These are phyloP conservation scores for Stenurella melanura DNA, from an alignment of 2,888 invertebrate genomes.

Conservation along the genomic window DNA sequence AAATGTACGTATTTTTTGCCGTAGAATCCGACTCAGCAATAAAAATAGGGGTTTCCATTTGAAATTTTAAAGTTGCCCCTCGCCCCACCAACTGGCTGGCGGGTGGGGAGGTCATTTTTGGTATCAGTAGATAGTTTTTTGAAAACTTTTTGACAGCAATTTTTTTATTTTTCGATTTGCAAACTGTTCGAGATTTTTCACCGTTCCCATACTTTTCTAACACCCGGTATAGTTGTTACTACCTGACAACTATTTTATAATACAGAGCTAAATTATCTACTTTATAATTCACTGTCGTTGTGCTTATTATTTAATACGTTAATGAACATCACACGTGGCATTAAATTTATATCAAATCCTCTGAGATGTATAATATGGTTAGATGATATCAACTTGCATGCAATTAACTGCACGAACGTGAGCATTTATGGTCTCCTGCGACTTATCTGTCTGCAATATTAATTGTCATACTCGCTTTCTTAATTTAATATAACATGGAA, in stretches of 20 bases:
- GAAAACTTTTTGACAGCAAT: no score
- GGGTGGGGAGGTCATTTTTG: no score
- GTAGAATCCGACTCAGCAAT: no score
- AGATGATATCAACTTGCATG: neutral
- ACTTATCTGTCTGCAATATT: neutral
- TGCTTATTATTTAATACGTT: neutral
- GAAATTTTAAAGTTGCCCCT: no score
- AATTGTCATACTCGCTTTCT: neutral
- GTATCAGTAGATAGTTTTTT: no score
- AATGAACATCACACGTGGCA: neutral
- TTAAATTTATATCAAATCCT: neutral
- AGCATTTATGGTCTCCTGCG: neutral
- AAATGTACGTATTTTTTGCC: no score
- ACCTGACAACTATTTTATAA: neutral
- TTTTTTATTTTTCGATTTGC: no score
- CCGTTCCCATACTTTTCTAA: no score
- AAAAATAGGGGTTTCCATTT: no score
- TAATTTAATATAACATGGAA: neutral
- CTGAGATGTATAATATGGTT: neutral
- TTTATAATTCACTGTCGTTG: neutral
- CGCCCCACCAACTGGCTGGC: no score
- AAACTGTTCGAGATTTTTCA: no score
- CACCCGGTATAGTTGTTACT: neutral
- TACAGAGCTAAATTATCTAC: neutral
- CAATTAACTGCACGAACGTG: neutral